Evolutionary conservation across 2,888 invertebrate genomes (phyloP).

Genomic region (Hemaris fuciformis): DNA sequence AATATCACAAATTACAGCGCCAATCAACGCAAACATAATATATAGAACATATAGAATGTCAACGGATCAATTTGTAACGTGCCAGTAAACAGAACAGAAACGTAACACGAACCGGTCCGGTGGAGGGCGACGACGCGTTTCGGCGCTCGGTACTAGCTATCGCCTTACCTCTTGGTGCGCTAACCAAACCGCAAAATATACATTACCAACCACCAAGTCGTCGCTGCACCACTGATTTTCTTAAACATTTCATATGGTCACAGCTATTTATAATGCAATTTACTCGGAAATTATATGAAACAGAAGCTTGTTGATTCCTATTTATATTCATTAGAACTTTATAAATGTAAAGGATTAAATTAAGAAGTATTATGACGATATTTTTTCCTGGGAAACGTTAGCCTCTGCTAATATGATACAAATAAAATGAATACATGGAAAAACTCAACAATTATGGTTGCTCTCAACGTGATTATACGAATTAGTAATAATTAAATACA

Average conservation of each 20-base stretch:
- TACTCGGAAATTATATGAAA: not conserved
- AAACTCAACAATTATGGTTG: not conserved
- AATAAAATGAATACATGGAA: not conserved
- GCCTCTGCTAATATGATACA: not conserved
- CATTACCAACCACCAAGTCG: slow-evolving; percentile 32
- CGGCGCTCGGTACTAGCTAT: slow-evolving; percentile 35
- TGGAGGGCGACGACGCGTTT: slow-evolving; percentile 56
- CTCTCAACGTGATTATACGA: too few species aligned
- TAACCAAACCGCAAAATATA: slow-evolving; percentile 57
- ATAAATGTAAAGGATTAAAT: too few species aligned
- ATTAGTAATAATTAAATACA: too few species aligned
- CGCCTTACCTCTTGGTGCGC: slow-evolving; percentile 45
- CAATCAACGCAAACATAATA: slow-evolving; percentile 29
- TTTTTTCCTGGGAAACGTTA: not conserved
- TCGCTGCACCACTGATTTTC: slow-evolving; percentile 29
- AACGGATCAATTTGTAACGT: slow-evolving; percentile 61
- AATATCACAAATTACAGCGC: slow-evolving; percentile 20
- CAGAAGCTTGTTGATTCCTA: not conserved
- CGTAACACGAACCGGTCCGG: slow-evolving; percentile 47
- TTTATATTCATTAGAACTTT: too few species aligned
- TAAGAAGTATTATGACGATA: too few species aligned
- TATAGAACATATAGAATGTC: slow-evolving; percentile 50
- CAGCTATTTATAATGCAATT: slow-evolving; percentile 29
- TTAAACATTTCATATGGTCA: slow-evolving; percentile 7
- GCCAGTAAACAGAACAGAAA: slow-evolving; percentile 55